Conservation (phyloP, 2,888 invertebrate species). For the Apamea monoglypha region DNA sequence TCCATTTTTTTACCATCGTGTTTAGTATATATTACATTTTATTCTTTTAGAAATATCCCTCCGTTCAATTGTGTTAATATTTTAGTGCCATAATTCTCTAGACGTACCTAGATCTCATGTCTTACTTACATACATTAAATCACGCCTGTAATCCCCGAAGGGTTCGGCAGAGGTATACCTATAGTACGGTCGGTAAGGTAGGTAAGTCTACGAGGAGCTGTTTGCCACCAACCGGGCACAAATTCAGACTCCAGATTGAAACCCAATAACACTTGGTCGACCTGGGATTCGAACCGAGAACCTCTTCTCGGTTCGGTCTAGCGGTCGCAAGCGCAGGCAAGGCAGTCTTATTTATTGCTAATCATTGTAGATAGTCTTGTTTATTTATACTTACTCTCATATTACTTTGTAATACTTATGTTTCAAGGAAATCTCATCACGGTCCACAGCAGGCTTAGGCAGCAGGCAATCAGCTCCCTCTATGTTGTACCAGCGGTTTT, state of each 20-base stretch:
- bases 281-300: background rate
- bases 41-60: background rate
- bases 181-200: too few relatives aligned
- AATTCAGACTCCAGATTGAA: background rate
- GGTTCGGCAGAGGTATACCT: too few relatives aligned
- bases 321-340: too few relatives aligned
- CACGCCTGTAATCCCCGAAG: too few relatives aligned
- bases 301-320: too few relatives aligned
- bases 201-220: background rate
- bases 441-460: background rate
- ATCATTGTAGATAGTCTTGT: too few relatives aligned
- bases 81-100: background rate
- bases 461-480: background rate
- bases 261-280: background rate
- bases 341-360: background rate
- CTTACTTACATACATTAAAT: background rate
- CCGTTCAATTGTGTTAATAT: background rate
- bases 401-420: slow-evolving; percentile 22
- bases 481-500: background rate
- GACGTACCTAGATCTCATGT: background rate
- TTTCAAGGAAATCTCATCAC: background rate
- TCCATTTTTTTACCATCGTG: background rate
- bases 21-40: background rate
- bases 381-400: slow-evolving; percentile 20
- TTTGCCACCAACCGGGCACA: background rate